phyloP scores from a whole-genome alignment of 2,113 vertebrate species.

The Pangasianodon hypophthalmus region DNA sequence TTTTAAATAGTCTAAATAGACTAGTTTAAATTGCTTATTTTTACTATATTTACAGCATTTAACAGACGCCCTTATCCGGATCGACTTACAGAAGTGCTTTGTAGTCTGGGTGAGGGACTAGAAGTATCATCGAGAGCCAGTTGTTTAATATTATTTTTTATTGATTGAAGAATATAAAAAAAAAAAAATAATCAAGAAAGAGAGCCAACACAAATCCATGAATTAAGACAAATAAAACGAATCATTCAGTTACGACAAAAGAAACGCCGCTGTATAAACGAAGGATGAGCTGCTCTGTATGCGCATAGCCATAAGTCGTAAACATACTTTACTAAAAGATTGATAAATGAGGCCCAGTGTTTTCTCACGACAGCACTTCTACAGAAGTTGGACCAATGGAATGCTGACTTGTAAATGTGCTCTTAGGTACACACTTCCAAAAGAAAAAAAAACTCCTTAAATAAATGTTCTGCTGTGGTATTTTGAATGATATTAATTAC shows the following conservation, averaged over 20 bases:
- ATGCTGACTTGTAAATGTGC: background rate
- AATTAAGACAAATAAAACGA: background rate
- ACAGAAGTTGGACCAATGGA: background rate
- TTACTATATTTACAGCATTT: background rate
- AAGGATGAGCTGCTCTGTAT: background rate
- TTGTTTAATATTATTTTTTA: background rate
- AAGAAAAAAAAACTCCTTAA: background rate
- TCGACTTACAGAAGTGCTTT: background rate
- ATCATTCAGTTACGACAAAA: background rate
- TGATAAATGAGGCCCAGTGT: background rate
- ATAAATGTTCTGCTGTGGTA: background rate
- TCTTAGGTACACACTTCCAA: background rate
- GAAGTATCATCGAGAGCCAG: background rate
- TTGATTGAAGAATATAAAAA: background rate
- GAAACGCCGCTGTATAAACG: background rate
- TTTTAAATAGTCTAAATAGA: background rate
- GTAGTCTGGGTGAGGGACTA: background rate
- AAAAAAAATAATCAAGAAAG: background rate
- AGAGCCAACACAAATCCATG: background rate
- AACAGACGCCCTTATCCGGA: background rate
- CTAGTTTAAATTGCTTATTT: background rate
- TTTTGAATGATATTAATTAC: background rate
- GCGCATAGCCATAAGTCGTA: background rate
- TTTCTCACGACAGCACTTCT: conserved; percentile 15
- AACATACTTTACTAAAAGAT: background rate